A percentile compares a stretch with the other conserved stretches of the same genome.
These are phyloP conservation scores for Lypha dubia DNA, from an alignment of 2,888 invertebrate species.

Conservation along the genomic window DNA sequence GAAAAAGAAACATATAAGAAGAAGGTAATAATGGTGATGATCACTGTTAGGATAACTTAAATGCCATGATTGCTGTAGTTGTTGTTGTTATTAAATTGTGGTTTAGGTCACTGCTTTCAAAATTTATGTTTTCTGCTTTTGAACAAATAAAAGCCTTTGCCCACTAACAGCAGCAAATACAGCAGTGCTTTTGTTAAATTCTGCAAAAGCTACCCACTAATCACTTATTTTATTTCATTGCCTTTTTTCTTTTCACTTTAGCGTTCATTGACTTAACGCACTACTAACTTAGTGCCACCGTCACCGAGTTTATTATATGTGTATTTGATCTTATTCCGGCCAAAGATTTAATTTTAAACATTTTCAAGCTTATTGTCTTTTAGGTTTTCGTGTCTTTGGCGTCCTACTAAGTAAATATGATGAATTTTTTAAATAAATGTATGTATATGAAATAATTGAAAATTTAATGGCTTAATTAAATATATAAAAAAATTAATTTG, in stretches of 20 bases:
- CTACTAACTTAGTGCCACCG: constrained; percentile 83
- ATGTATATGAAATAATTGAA: constrained; percentile 16
- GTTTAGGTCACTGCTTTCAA: constrained; percentile 62
- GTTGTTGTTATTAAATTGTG: constrained; percentile 21
- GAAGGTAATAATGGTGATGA: constrained; percentile 42
- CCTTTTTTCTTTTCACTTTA: constrained; percentile 42
- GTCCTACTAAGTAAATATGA: constrained; percentile 49
- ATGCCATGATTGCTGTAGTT: constrained; percentile 16
- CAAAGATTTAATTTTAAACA: constrained; percentile 54
- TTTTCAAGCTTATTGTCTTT: constrained; percentile 32
- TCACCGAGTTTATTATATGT: constrained; percentile 79
- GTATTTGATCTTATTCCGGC: constrained; percentile 64
- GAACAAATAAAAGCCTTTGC: constrained; percentile 43
- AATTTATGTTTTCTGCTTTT: constrained; percentile 50
- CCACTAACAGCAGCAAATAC: constrained; percentile 27
- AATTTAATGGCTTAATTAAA: neutral
- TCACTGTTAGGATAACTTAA: constrained; percentile 33
- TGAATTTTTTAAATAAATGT: constrained; percentile 31
- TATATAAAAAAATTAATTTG: no score
- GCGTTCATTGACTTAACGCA: constrained; percentile 82
- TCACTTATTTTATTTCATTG: neutral
- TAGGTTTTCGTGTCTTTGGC: constrained; percentile 33
- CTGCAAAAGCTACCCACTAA: constrained; percentile 46
- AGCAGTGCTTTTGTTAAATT: constrained; percentile 33
- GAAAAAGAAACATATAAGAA: no score